phyloP scores from a whole-genome alignment of 2,888 invertebrate species.

The Leptinotarsa peninsularis region DNA sequence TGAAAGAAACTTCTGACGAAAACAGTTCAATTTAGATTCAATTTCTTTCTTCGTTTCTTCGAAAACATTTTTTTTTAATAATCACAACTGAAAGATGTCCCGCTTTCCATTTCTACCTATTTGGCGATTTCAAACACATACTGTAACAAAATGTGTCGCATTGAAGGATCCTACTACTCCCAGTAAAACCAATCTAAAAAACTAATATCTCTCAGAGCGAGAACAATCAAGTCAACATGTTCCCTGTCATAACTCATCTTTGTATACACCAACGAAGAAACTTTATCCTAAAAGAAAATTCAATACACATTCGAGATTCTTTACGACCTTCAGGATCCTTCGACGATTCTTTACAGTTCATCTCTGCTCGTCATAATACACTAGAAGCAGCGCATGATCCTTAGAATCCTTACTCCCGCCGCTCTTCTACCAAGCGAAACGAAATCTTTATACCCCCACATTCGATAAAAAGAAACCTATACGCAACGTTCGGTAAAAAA shows the following conservation, averaged over 20 bases:
- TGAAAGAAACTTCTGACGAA: too few relatives aligned
- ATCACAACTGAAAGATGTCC: too few relatives aligned
- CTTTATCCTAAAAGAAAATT: background rate
- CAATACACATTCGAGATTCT: constrained; percentile 11
- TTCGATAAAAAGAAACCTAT: constrained; percentile 46
- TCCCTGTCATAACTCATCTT: background rate
- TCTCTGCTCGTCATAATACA: constrained; percentile 52
- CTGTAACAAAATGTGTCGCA: too few relatives aligned
- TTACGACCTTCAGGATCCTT: background rate
- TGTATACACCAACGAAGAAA: background rate
- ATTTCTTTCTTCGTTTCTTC: too few relatives aligned
- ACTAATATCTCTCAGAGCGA: background rate
- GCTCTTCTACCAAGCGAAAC: constrained; percentile 54
- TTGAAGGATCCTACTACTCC: background rate
- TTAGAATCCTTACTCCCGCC: constrained; percentile 33
- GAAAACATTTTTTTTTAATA: too few relatives aligned
- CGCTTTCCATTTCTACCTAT: too few relatives aligned
- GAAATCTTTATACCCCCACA: constrained; percentile 56
- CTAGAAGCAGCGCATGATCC: constrained; percentile 61
- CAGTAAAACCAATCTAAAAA: background rate
- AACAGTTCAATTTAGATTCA: too few relatives aligned
- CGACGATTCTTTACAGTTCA: constrained; percentile 43
- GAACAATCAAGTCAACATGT: constrained; percentile 10
- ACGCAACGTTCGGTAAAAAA: constrained; percentile 50
- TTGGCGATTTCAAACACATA: too few relatives aligned